Evolutionary conservation across 1,140 invertebrate genomes (phyloP).

Genomic region (Octopus sinensis): DNA sequence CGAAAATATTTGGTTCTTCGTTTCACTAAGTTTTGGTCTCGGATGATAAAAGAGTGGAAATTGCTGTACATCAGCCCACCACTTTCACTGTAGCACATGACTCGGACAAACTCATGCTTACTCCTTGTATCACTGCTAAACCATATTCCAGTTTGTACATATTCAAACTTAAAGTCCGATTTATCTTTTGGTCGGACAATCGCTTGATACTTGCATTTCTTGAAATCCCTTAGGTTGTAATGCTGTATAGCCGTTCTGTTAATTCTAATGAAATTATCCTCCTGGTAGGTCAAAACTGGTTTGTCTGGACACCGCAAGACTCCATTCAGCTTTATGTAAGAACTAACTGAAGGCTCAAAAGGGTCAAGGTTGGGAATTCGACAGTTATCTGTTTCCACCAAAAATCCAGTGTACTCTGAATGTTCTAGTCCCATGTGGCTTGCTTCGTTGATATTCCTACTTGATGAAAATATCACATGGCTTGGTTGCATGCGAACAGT

Average conservation of each 20-base stretch:
- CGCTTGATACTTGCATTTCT: background rate
- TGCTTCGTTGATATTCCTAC: too few relatives aligned
- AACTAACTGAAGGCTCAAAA: background rate
- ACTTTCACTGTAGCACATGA: background rate
- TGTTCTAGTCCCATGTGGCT: background rate
- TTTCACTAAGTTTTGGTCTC: background rate
- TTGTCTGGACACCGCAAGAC: background rate
- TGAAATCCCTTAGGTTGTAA: background rate
- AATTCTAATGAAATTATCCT: background rate
- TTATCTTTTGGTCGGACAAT: background rate
- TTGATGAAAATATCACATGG: background rate
- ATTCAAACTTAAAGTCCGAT: background rate
- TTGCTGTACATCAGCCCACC: slow-evolving; percentile 10
- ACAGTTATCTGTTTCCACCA: background rate
- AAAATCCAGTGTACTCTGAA: background rate
- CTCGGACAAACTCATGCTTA: slow-evolving; percentile 7
- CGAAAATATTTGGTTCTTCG: background rate
- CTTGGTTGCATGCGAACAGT: background rate
- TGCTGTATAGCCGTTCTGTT: background rate
- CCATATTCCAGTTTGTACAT: background rate
- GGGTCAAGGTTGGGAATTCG: slow-evolving; percentile 12
- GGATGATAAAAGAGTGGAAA: slow-evolving; percentile 15
- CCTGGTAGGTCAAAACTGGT: slow-evolving; percentile 6
- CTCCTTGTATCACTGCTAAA: background rate
- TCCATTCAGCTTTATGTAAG: too few relatives aligned